Evolutionary conservation across 2,888 invertebrate genomes (phyloP).

Genomic region (Miltochrista miniata): DNA sequence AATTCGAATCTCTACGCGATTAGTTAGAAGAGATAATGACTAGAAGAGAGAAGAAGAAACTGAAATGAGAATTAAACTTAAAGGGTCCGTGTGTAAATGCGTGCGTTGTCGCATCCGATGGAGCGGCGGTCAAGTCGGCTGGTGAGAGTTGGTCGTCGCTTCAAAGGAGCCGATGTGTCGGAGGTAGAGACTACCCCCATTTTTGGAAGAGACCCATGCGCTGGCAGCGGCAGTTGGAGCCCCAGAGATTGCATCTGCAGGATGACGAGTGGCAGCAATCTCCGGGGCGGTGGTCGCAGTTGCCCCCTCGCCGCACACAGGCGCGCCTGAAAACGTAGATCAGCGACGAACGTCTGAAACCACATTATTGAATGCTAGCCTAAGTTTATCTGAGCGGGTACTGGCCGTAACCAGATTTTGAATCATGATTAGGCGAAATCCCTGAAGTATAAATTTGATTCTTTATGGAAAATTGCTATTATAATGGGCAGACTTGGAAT

Average conservation of each 20-base stretch:
- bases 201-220: constrained; percentile 95
- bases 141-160: constrained; percentile 68
- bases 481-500: too few relatives aligned
- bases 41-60: constrained; percentile 23
- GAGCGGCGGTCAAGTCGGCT: constrained; percentile 76
- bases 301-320: constrained; percentile 91
- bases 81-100: constrained; percentile 71
- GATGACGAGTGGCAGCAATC: constrained; percentile 94
- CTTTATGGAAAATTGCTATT: too few relatives aligned
- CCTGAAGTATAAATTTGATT: too few relatives aligned
- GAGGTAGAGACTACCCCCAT: constrained; percentile 85
- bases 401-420: too few relatives aligned
- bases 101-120: constrained; percentile 68
- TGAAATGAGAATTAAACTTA: constrained; percentile 52
- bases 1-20: constrained; percentile 58
- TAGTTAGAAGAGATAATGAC: constrained; percentile 28
- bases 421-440: too few relatives aligned
- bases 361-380: constrained; percentile 81
- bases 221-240: constrained; percentile 94
- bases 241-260: constrained; percentile 95
- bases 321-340: constrained; percentile 94
- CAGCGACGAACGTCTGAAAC: constrained; percentile 92
- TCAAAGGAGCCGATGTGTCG: constrained; percentile 49
- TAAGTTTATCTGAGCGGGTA: constrained; percentile 53
- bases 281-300: constrained; percentile 92